Evolutionary conservation across 2,113 vertebrate genomes (phyloP).

Genomic region (Gracilinanus agilis): DNA sequence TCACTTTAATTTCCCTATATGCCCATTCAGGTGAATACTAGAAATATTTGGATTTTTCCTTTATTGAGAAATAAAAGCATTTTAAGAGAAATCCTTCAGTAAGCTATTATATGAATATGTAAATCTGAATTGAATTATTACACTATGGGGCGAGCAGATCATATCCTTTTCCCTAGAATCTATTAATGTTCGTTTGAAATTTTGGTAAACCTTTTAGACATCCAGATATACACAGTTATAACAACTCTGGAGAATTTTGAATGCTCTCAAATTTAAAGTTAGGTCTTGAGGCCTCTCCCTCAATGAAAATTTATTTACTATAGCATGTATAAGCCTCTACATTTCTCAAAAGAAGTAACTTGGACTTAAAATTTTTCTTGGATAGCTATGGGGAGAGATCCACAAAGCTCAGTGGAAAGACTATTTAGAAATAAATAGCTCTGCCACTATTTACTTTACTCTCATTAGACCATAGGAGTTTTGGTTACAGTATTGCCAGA

Average conservation of each 20-base stretch:
- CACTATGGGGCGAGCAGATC: constrained; percentile 19
- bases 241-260: not conserved
- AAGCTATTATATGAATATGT: not conserved
- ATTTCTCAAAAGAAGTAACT: constrained; percentile 30
- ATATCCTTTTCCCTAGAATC: not conserved
- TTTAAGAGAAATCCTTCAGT: not conserved
- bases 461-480: constrained; percentile 7
- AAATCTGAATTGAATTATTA: constrained; percentile 16
- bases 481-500: constrained; percentile 12
- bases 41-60: constrained; percentile 32
- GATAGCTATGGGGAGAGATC: constrained; percentile 46
- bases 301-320: constrained; percentile 13
- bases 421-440: constrained; percentile 23
- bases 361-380: constrained; percentile 37
- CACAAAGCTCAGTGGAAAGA: constrained; percentile 20
- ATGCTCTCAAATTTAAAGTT: constrained; percentile 33
- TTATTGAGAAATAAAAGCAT: not conserved
- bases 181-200: not conserved
- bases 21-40: not conserved
- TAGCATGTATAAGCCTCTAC: constrained; percentile 28
- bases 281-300: not conserved
- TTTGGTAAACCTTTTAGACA: not conserved
- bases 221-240: not conserved
- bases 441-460: not conserved
- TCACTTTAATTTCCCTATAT: constrained; percentile 1